Conservation (phyloP, 92 coral and sea anemone species). For the Paramuricea clavata region DNA sequence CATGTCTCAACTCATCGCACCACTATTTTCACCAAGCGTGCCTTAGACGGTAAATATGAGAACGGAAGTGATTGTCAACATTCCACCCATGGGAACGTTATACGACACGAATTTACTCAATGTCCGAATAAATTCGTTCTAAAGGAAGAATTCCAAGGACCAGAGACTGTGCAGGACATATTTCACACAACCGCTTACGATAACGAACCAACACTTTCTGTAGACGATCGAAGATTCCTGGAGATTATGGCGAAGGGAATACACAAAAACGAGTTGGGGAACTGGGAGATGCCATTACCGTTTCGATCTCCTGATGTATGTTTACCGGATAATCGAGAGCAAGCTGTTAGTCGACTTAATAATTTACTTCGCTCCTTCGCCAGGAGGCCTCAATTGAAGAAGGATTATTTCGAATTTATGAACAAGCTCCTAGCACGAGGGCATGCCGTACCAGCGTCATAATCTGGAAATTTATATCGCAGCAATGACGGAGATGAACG, state of each 20-base stretch:
- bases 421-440: no score
- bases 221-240: constrained; percentile 35
- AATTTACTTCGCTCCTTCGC: constrained; percentile 42
- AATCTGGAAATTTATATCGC: no score
- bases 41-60: neutral
- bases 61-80: no score
- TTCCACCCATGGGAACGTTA: no score
- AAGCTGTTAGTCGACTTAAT: constrained; percentile 10
- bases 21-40: neutral
- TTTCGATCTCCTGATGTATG: constrained; percentile 18
- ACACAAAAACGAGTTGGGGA: constrained; percentile 53
- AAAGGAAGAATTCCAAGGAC: no score
- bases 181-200: no score
- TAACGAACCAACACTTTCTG: neutral
- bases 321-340: no score
- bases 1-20: constrained; percentile 42
- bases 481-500: no score
- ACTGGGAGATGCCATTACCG: constrained; percentile 75
- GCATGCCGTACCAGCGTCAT: no score
- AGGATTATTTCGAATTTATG: constrained; percentile 43
- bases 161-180: no score
- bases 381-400: constrained; percentile 58
- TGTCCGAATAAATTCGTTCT: no score
- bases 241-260: constrained; percentile 54
- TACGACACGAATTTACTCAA: no score